These are phyloP conservation scores for Bombus impatiens DNA, from an alignment of 1,140 invertebrate genomes.

Conservation along the genomic window DNA sequence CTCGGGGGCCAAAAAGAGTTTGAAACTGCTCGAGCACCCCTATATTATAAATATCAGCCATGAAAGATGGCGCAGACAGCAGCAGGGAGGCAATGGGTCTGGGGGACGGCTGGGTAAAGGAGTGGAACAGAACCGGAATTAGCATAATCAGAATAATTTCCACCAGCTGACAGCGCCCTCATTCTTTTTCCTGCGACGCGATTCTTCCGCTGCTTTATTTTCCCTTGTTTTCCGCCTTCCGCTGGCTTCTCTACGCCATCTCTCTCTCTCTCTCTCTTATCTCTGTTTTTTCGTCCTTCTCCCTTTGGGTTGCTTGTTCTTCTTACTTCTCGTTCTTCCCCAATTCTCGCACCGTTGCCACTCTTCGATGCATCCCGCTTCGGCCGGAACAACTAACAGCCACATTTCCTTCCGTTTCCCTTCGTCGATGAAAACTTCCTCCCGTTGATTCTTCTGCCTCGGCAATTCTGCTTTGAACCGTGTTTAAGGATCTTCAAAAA, in stretches of 20 bases:
- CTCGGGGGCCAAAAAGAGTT: conserved; percentile 79
- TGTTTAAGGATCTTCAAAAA: neutral
- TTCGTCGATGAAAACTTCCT: neutral
- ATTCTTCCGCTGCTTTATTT: conserved; percentile 81
- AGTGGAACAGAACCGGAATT: conserved; percentile 83
- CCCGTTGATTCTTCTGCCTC: conserved; percentile 28
- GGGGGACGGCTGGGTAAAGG: conserved; percentile 80
- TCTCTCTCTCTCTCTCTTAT: neutral
- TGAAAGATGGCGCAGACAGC: conserved; percentile 83
- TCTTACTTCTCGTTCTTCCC: conserved; percentile 52
- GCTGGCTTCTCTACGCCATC: conserved; percentile 47
- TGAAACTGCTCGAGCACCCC: conserved; percentile 81
- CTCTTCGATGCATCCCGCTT: conserved; percentile 65
- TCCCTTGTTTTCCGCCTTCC: conserved; percentile 79
- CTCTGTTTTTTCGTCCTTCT: neutral
- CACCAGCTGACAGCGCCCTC: conserved; percentile 83
- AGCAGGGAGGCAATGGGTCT: conserved; percentile 76
- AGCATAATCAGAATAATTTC: conserved; percentile 84
- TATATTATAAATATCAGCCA: conserved; percentile 83
- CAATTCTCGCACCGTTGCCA: conserved; percentile 74
- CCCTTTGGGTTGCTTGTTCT: neutral
- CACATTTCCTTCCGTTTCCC: conserved; percentile 26
- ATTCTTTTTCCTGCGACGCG: conserved; percentile 82
- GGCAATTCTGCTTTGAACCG: conserved; percentile 17
- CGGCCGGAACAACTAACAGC: conserved; percentile 64